Conservation (phyloP, 2,888 invertebrate genomes). For the Labia minor region DNA sequence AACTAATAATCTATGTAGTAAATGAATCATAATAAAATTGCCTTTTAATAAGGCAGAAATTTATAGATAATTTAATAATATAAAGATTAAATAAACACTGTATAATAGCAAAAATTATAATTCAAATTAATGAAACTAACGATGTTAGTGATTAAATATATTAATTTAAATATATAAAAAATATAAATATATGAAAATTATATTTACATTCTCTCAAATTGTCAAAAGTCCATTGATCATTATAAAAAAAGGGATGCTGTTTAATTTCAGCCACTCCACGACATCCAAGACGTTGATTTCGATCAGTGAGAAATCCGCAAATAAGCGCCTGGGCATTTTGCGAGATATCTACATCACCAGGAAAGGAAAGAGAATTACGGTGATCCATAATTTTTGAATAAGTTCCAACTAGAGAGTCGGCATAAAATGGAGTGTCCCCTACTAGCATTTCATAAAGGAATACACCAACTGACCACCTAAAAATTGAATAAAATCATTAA, state of each 20-base stretch:
- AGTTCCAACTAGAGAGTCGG: constrained; percentile 94
- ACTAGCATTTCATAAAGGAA: constrained; percentile 98
- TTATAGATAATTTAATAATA: no score
- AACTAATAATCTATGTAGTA: no score
- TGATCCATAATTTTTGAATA: constrained; percentile 99
- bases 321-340: constrained; percentile 79
- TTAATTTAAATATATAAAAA: no score
- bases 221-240: constrained; percentile 96
- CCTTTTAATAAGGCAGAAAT: no score
- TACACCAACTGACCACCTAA: constrained; percentile 88
- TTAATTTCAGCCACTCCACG: constrained; percentile 93
- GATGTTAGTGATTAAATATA: no score
- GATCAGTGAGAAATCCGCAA: constrained; percentile 85
- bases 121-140: no score
- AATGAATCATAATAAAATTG: no score
- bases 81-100: no score
- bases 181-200: no score
- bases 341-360: constrained; percentile 89
- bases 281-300: constrained; percentile 72
- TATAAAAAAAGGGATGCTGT: constrained; percentile 85
- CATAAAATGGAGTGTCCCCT: constrained; percentile 94
- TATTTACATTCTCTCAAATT: constrained; percentile 77
- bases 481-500: background rate
- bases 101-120: no score
- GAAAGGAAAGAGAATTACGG: constrained; percentile 88